Percentiles rank a stretch among this genome's conserved stretches.
Conservation (phyloP, 2,888 invertebrate species). For the Galerucella nymphaeae region DNA sequence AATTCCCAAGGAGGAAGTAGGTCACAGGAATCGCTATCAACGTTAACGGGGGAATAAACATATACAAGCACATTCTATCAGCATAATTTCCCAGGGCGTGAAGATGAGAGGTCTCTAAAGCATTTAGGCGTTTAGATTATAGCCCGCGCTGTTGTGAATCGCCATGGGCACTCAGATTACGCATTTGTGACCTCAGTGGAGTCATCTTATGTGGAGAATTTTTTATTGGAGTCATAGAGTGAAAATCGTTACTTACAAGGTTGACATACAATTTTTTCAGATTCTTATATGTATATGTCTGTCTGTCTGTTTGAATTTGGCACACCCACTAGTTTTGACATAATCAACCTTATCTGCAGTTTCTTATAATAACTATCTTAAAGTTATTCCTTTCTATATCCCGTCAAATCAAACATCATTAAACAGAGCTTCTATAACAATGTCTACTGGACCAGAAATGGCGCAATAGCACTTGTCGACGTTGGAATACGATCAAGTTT, state of each 20-base stretch:
- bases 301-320: too few relatives aligned
- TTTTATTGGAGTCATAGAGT: background rate
- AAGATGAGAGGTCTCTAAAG: slow-evolving; percentile 44
- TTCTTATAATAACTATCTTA: background rate
- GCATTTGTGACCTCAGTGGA: slow-evolving; percentile 37
- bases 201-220: background rate
- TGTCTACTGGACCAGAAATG: slow-evolving; percentile 32
- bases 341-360: background rate
- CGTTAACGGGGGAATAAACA: slow-evolving; percentile 46
- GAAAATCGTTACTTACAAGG: background rate
- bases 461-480: slow-evolving; percentile 5
- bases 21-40: slow-evolving; percentile 43
- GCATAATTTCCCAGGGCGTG: slow-evolving; percentile 53
- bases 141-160: slow-evolving; percentile 41
- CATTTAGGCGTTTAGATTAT: slow-evolving; percentile 52
- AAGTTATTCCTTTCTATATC: background rate
- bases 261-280: background rate
- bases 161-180: slow-evolving; percentile 45
- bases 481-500: slow-evolving; percentile 21
- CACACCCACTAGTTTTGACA: background rate
- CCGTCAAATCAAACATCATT: slow-evolving; percentile 29
- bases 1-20: slow-evolving; percentile 45
- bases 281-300: background rate
- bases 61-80: slow-evolving; percentile 48
- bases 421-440: slow-evolving; percentile 27